Evolutionary conservation across 2,113 vertebrate genomes (phyloP).

Genomic region (Bubalus kerabau): DNA sequence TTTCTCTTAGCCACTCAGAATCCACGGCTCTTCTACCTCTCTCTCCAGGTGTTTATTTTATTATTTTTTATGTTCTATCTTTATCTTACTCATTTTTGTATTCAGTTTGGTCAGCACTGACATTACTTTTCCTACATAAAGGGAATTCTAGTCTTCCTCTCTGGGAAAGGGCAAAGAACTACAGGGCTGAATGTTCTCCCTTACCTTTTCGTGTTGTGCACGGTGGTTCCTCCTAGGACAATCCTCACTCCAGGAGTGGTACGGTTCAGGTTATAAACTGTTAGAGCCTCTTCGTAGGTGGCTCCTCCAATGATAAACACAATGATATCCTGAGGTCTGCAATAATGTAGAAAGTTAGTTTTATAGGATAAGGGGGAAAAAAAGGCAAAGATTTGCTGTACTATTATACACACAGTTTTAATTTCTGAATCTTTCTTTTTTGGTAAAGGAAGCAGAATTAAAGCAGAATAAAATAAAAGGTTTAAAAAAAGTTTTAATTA

Average conservation of each 20-base stretch:
- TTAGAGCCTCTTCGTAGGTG: constrained; percentile 92
- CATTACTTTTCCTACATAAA: neutral
- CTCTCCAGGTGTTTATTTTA: neutral
- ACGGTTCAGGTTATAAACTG: constrained; percentile 93
- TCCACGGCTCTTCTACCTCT: neutral
- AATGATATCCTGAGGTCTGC: constrained; percentile 93
- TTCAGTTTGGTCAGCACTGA: neutral
- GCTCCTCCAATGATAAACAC: constrained; percentile 95
- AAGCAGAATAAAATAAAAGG: constrained; percentile 63
- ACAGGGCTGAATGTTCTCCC: neutral
- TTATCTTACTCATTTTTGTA: neutral
- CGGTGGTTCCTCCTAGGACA: constrained; percentile 90
- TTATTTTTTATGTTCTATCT: neutral
- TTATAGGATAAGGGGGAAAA: neutral
- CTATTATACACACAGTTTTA: constrained; percentile 15
- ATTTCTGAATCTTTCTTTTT: constrained; percentile 42
- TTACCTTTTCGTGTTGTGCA: constrained; percentile 95
- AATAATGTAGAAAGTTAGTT: neutral
- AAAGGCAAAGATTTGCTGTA: neutral
- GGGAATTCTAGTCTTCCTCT: neutral
- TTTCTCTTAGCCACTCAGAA: neutral
- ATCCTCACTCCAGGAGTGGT: constrained; percentile 90
- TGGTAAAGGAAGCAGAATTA: constrained; percentile 59
- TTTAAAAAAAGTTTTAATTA: constrained; percentile 73
- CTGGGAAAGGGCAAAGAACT: neutral